Evolutionary conservation across 2,797 vertebrate species (phyloP).

Genomic region (Halcyon badia): DNA sequence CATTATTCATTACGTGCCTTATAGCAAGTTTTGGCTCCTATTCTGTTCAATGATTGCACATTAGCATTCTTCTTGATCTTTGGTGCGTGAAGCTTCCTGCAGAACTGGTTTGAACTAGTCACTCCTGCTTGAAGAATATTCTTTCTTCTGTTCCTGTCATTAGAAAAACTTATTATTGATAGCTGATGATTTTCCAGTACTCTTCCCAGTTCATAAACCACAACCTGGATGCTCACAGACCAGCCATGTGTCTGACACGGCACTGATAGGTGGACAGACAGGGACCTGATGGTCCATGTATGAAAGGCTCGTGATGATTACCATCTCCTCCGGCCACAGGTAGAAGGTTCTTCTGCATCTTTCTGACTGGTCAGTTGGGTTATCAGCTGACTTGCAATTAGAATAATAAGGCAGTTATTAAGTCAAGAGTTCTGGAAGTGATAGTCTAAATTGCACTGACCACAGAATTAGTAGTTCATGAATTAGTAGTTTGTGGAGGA

Average conservation of each 20-base stretch:
- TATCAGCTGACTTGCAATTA: conserved; percentile 35
- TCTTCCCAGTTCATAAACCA: conserved; percentile 1
- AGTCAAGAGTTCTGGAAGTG: not conserved
- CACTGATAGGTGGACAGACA: fast-evolving
- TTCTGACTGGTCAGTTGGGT: not conserved
- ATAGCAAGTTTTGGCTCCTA: conserved; percentile 59
- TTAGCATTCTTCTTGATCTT: conserved; percentile 69
- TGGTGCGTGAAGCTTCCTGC: conserved; percentile 49
- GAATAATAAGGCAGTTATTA: conserved; percentile 9
- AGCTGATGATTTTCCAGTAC: conserved; percentile 29
- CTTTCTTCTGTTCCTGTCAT: conserved; percentile 33
- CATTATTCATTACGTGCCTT: conserved; percentile 57
- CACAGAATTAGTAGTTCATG: not conserved
- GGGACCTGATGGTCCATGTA: not conserved
- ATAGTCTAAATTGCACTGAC: not conserved
- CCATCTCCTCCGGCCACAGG: not conserved
- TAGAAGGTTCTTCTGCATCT: not conserved
- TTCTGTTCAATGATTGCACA: conserved; percentile 50
- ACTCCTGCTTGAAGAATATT: conserved; percentile 42
- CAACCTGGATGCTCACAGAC: not conserved
- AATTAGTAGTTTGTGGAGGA: not conserved
- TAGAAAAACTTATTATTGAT: conserved; percentile 47
- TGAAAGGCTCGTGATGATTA: not conserved
- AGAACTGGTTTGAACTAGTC: conserved; percentile 58
- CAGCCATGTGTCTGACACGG: not conserved